Conservation (phyloP, 2,888 invertebrate genomes). For the Empis livida region DNA sequence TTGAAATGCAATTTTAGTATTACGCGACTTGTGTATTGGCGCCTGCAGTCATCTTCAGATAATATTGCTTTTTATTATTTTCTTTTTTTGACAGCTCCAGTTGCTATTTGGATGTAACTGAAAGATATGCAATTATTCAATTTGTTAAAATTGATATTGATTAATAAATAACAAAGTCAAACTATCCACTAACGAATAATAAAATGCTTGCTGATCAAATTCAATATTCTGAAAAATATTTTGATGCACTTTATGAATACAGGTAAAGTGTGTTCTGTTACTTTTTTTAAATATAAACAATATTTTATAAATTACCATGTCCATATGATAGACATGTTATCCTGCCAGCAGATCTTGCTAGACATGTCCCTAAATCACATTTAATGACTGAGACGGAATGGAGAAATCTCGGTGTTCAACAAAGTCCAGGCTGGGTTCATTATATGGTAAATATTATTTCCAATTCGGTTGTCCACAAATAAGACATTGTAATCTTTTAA, state of each 20-base stretch:
- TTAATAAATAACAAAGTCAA: background rate
- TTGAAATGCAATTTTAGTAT: too few relatives aligned
- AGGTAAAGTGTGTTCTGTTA: conserved; percentile 41
- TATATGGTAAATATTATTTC: conserved; percentile 20
- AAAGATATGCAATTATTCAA: background rate
- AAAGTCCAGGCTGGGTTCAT: conserved; percentile 69
- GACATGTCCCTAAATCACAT: conserved; percentile 75
- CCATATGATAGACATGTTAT: conserved; percentile 65
- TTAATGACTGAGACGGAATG: conserved; percentile 91
- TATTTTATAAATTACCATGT: background rate
- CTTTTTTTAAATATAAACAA: background rate
- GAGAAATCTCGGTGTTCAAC: conserved; percentile 88
- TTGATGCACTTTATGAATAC: conserved; percentile 77
- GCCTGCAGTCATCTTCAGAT: too few relatives aligned
- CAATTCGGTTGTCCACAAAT: conserved; percentile 20
- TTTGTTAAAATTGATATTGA: too few relatives aligned
- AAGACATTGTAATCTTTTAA: conserved; percentile 62
- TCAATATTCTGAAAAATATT: conserved; percentile 86
- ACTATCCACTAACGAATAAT: too few relatives aligned
- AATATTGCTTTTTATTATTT: too few relatives aligned
- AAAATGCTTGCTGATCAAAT: conserved; percentile 67
- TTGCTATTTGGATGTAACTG: too few relatives aligned
- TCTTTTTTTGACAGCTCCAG: too few relatives aligned
- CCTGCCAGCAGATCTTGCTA: conserved; percentile 71
- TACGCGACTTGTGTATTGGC: too few relatives aligned